Conservation (phyloP, 2,113 vertebrate species). For the Lucifuga dentata region DNA sequence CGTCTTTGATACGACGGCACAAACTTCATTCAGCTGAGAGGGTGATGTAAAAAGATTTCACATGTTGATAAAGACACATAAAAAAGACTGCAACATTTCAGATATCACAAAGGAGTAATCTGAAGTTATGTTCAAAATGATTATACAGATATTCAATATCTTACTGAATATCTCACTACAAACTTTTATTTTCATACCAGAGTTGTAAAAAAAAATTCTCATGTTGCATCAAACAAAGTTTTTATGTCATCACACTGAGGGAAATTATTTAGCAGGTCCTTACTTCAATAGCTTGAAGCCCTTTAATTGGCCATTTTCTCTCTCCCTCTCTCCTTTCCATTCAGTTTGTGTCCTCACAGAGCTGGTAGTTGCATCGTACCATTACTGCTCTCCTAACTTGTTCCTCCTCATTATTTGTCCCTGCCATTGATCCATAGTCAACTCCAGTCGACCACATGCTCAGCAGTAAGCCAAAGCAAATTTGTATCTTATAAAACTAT, state of each 20-base stretch:
- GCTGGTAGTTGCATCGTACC: too few relatives aligned
- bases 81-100: constrained; percentile 23
- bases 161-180: neutral
- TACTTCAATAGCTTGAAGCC: neutral
- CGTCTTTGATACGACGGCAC: constrained; percentile 4
- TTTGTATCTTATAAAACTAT: too few relatives aligned
- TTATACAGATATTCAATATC: constrained; percentile 18
- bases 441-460: too few relatives aligned
- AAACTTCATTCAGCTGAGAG: constrained; percentile 28
- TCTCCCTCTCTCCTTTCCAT: too few relatives aligned
- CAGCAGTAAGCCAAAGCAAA: too few relatives aligned
- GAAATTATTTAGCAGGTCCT: too few relatives aligned
- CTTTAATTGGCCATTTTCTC: neutral
- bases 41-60: constrained; percentile 45
- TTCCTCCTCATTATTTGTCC: too few relatives aligned
- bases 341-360: too few relatives aligned
- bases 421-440: too few relatives aligned
- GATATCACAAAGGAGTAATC: constrained; percentile 27
- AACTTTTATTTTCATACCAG: constrained; percentile 19
- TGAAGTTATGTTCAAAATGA: constrained; percentile 19
- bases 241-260: too few relatives aligned
- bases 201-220: neutral
- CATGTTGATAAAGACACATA: constrained; percentile 22
- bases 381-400: too few relatives aligned
- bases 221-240: neutral